Conservation (phyloP, 2,797 vertebrate genomes). For the Oreochromis grahami region DNA sequence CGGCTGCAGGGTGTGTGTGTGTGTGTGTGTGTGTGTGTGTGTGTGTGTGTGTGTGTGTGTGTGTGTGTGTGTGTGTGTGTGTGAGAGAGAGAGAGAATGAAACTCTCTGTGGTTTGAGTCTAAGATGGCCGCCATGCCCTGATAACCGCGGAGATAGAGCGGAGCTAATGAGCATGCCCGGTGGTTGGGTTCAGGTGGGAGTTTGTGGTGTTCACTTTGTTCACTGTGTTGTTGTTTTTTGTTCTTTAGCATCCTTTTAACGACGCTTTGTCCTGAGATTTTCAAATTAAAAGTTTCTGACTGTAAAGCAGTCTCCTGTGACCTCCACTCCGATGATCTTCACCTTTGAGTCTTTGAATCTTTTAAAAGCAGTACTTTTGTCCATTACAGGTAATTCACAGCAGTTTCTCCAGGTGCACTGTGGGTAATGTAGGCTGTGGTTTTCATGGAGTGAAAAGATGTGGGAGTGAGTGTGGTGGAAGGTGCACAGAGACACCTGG, state of each 20-base stretch:
- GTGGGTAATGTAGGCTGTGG: not conserved
- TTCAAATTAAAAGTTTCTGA: not conserved
- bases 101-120: conserved; percentile 6
- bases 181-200: not conserved
- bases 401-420: not conserved
- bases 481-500: not conserved
- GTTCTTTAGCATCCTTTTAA: not conserved
- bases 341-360: not conserved
- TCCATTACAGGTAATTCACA: not conserved
- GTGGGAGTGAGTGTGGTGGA: not conserved
- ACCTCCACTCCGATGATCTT: not conserved
- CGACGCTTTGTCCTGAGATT: not conserved
- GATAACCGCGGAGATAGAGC: conserved; percentile 23
- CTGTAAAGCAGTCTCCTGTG: not conserved
- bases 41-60: not conserved
- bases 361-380: not conserved
- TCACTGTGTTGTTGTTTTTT: not conserved
- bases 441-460: not conserved
- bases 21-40: not conserved
- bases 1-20: not conserved
- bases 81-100: not conserved
- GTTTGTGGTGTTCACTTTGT: not conserved
- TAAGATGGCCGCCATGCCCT: conserved; percentile 44
- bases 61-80: not conserved
- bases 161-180: conserved; percentile 9